Evolutionary conservation across 92 coral and sea anemone species (phyloP).

Genomic region (Bergia puertoricense): DNA sequence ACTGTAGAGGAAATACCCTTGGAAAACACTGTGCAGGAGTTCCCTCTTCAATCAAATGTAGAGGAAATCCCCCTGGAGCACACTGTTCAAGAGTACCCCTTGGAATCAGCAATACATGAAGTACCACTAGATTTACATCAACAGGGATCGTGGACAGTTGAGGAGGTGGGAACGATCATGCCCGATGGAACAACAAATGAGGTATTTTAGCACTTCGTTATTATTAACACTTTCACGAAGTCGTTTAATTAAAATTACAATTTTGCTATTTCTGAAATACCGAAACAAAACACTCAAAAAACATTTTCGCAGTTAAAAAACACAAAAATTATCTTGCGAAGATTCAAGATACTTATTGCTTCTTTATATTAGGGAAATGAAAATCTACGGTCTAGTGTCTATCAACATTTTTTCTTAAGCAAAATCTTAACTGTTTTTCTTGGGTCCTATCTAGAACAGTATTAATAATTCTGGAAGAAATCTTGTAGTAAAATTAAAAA

Average conservation of each 20-base stretch:
- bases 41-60: not conserved
- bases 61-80: not conserved
- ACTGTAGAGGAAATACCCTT: not conserved
- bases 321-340: not conserved
- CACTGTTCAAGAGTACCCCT: slow-evolving; percentile 1
- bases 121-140: not conserved
- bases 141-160: slow-evolving; percentile 29
- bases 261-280: not conserved
- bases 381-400: not conserved
- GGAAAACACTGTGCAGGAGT: not conserved
- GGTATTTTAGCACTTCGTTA: not conserved
- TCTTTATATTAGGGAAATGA: not conserved
- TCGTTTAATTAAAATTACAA: too few relatives aligned
- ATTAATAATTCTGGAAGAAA: not conserved
- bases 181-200: not conserved
- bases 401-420: too few relatives aligned
- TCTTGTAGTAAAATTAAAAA: not conserved
- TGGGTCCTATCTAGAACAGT: not conserved
- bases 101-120: not conserved
- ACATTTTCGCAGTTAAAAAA: not conserved
- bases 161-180: not conserved
- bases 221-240: not conserved
- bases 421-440: not conserved
- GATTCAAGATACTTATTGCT: not conserved
- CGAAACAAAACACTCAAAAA: not conserved